These are phyloP conservation scores for Campopleginae sp. DNA, from an alignment of 2,888 invertebrate genomes.

Conservation along the genomic window DNA sequence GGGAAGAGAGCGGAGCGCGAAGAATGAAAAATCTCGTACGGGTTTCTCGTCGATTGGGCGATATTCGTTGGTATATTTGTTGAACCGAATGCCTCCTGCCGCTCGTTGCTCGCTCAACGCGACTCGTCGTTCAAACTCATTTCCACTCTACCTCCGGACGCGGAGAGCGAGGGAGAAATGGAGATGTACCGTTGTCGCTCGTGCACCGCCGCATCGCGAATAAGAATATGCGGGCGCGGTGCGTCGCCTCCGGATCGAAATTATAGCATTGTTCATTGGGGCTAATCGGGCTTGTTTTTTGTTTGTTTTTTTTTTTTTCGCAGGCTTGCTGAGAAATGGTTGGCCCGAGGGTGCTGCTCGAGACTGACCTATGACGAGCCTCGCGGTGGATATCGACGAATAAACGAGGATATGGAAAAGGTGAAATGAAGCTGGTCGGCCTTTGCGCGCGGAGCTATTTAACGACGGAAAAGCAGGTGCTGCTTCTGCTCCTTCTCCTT, in stretches of 20 bases:
- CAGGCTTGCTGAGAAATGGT: slow-evolving; percentile 79
- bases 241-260: too few species aligned
- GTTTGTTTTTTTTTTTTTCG: slow-evolving; percentile 66
- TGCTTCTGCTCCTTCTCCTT: too few species aligned
- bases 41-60: slow-evolving; percentile 56
- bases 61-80: slow-evolving; percentile 16
- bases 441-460: slow-evolving; percentile 20
- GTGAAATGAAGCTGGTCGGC: too few species aligned
- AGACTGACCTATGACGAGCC: slow-evolving; percentile 75
- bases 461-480: too few species aligned
- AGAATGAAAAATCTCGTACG: slow-evolving; percentile 17
- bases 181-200: too few species aligned
- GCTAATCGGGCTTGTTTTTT: slow-evolving; percentile 22
- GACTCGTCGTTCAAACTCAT: too few species aligned
- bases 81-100: too few species aligned
- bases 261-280: too few species aligned
- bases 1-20: not conserved
- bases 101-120: too few species aligned
- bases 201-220: too few species aligned
- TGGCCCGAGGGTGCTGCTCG: slow-evolving; percentile 75
- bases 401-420: slow-evolving; percentile 6
- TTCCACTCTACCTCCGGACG: not conserved
- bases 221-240: too few species aligned
- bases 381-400: slow-evolving; percentile 64
- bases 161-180: not conserved